phyloP scores from a whole-genome alignment of 2,113 vertebrate species.

The Nibea coibor region DNA sequence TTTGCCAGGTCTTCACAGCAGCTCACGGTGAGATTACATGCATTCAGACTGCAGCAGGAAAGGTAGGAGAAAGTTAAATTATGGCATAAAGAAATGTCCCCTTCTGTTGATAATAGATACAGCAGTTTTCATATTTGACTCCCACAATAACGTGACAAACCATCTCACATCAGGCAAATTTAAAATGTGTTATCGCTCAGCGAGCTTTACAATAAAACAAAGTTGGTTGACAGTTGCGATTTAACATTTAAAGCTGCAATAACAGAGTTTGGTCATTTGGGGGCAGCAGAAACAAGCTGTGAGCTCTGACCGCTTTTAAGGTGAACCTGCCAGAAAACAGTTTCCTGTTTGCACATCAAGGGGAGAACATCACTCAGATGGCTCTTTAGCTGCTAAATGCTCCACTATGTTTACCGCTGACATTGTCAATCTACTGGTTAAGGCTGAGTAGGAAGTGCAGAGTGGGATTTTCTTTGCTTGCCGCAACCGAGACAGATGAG shows the following conservation, averaged over 20 bases:
- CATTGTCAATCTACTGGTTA: neutral
- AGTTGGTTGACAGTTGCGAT: neutral
- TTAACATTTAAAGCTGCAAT: neutral
- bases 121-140: neutral
- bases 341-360: neutral
- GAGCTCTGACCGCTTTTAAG: no score
- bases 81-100: neutral
- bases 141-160: neutral
- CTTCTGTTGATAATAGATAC: neutral
- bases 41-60: constrained; percentile 53
- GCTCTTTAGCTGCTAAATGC: neutral
- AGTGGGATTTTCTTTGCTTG: neutral
- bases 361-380: neutral
- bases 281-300: neutral
- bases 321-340: neutral
- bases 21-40: constrained; percentile 60
- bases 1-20: constrained; percentile 58
- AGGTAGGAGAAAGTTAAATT: neutral
- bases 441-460: neutral
- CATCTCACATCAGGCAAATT: neutral
- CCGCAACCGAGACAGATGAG: no score
- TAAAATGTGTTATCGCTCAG: neutral
- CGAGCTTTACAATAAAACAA: neutral
- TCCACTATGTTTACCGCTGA: neutral
- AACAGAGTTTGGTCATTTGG: neutral